Conservation (phyloP, 1,140 invertebrate genomes). For the Pristionchus pacificus region DNA sequence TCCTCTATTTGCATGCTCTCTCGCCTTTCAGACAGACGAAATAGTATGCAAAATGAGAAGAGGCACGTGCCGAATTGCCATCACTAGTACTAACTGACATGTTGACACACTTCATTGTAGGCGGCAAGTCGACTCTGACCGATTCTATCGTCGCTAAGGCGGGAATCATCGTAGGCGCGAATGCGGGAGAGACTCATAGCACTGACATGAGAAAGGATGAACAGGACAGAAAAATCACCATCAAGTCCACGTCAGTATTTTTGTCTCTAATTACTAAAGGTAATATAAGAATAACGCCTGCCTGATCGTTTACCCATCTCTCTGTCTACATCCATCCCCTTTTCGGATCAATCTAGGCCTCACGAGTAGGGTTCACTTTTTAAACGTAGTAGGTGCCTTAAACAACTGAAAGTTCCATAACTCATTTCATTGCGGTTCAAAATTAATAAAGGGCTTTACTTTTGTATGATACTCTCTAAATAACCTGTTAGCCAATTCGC, state of each 20-base stretch:
- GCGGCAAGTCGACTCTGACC: conserved; percentile 91
- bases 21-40: too few species aligned
- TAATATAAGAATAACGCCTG: not conserved
- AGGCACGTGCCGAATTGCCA: too few species aligned
- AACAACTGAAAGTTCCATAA: not conserved
- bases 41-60: too few species aligned
- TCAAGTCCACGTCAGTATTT: conserved; percentile 90
- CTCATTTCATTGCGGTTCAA: conserved; percentile 1
- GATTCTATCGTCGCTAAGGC: conserved; percentile 98
- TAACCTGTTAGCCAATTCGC: too few species aligned
- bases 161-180: conserved; percentile 95
- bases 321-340: not conserved
- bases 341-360: not conserved
- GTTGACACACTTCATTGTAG: not conserved
- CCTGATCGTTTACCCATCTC: not conserved
- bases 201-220: conserved; percentile 99
- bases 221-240: conserved; percentile 98
- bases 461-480: too few species aligned
- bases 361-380: not conserved
- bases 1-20: too few species aligned
- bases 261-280: conserved; percentile 23
- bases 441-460: too few species aligned
- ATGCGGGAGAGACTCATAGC: conserved; percentile 96
- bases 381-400: not conserved
- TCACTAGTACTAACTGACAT: not conserved